Evolutionary conservation across 64 coral and sea anemone species (phyloP), one percentile per base, ranked within the genome.

Genomic region (Montipora cactus): DNA sequence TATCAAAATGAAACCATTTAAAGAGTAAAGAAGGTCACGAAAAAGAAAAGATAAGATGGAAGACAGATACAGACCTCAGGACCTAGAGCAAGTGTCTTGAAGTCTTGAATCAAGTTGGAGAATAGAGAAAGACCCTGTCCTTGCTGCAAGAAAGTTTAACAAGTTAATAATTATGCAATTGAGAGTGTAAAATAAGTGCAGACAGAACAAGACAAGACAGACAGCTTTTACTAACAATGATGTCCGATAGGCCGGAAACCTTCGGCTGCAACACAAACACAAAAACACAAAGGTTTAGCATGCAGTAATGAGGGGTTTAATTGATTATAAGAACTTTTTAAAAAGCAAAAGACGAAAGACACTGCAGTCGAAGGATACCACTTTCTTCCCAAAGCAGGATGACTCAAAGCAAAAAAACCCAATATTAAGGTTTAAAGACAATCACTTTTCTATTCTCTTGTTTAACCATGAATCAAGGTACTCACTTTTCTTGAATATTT

Each of bases 71-170:
- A 97, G 95, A 97, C 95, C 95, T 97, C 95, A 82, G 93, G 92
- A 76, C 95, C 95, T 16, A 97, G 90, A 81, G 95, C 93, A 71
- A 97, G 92, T 91, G 95, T 97, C 88, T 97, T 97, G 93, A 97
- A 94, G 89, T 97, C 95, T 91, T 97, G 92, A 53, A 97, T 94
- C 92, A 97, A 87, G 89, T 94, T 97, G 58, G 95, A 91, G 78
- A 97, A 85, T 75, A 97, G 93, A 97, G 95, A 97, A 28, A 97
- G 62, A 59, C 95, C 95, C 80, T 84, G 85, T 77, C 92, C 58
- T 91, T 93, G 91, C 95, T 97, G 95, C 62, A 96, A 96, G 19
- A 93, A 91, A 97, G 81, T 94, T 93, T 64, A 90, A 88, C 86
- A 62, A 91, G 90, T 95, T 93, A 87, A 87, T 74, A n/a, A n/a